phyloP scores from a whole-genome alignment of 1,140 invertebrate species.

The Rhizoglyphus robini region DNA sequence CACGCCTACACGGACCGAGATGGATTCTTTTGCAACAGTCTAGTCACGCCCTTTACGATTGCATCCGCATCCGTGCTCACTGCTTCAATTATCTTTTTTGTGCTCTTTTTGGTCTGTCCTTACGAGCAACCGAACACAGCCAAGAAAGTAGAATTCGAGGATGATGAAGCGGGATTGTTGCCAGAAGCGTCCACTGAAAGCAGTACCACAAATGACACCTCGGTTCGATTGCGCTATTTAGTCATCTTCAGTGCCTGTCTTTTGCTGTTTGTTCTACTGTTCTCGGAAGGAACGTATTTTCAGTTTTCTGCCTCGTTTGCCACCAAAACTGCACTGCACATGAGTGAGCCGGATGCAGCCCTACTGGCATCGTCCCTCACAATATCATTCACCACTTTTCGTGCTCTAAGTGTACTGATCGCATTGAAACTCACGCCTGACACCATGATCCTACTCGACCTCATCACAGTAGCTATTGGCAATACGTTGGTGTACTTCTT shows the following conservation, averaged over 20 bases:
- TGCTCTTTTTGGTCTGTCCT: not conserved
- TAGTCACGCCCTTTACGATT: slow-evolving; percentile 8
- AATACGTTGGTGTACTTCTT: not conserved
- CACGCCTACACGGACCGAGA: not conserved
- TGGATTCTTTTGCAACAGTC: not conserved
- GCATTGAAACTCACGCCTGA: no score
- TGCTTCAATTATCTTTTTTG: not conserved
- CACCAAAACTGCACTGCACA: no score
- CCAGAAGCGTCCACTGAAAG: not conserved
- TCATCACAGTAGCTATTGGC: not conserved
- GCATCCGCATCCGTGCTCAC: not conserved
- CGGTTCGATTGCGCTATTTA: not conserved
- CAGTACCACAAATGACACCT: no score
- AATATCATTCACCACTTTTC: no score
- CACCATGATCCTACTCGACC: slow-evolving; percentile 1
- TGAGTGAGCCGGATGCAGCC: no score
- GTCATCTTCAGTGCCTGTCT: no score
- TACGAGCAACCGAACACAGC: not conserved
- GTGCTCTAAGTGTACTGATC: no score
- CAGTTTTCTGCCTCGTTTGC: no score
- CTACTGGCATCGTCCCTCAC: no score
- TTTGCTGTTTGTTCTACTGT: no score
- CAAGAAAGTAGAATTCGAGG: not conserved
- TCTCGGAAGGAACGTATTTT: no score
- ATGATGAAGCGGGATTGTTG: not conserved